A percentile compares a stretch with the other conserved stretches of the same genome.
These are phyloP conservation scores for Stegodyphus dumicola DNA, from an alignment of 1,140 invertebrate genomes.

Conservation along the genomic window DNA sequence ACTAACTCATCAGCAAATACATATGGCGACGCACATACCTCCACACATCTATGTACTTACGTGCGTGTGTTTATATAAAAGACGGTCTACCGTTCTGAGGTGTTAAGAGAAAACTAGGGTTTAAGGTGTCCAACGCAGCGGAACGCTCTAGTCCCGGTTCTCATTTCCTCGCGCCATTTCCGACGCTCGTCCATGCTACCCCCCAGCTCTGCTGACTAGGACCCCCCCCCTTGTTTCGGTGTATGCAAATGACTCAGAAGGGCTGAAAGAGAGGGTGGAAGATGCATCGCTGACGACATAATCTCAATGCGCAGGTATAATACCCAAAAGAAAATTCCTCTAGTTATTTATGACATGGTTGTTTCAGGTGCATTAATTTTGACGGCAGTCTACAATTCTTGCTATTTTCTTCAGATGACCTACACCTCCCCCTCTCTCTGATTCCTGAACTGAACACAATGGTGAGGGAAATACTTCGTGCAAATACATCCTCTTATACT, in stretches of 20 bases:
- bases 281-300: constrained; percentile 38
- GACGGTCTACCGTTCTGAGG: constrained; percentile 2
- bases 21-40: constrained; percentile 11
- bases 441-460: too few relatives aligned
- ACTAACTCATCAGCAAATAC: constrained; percentile 51
- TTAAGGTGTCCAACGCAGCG: constrained; percentile 48
- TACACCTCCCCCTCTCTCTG: too few relatives aligned
- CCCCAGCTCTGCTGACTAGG: neutral
- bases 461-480: too few relatives aligned
- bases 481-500: neutral
- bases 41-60: constrained; percentile 14
- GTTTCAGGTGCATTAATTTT: neutral
- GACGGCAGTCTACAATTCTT: too few relatives aligned
- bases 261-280: constrained; percentile 15
- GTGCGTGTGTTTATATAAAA: constrained; percentile 23
- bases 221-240: constrained; percentile 8
- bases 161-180: constrained; percentile 59
- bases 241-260: constrained; percentile 48
- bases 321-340: constrained; percentile 45
- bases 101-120: constrained; percentile 41
- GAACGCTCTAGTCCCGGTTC: constrained; percentile 41
- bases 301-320: constrained; percentile 32
- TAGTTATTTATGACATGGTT: constrained; percentile 15
- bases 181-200: constrained; percentile 13
- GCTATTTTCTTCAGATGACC: too few relatives aligned